phyloP scores from a whole-genome alignment of 35 echinoderm and acorn worm species.

The Eucidaris tribuloides region DNA sequence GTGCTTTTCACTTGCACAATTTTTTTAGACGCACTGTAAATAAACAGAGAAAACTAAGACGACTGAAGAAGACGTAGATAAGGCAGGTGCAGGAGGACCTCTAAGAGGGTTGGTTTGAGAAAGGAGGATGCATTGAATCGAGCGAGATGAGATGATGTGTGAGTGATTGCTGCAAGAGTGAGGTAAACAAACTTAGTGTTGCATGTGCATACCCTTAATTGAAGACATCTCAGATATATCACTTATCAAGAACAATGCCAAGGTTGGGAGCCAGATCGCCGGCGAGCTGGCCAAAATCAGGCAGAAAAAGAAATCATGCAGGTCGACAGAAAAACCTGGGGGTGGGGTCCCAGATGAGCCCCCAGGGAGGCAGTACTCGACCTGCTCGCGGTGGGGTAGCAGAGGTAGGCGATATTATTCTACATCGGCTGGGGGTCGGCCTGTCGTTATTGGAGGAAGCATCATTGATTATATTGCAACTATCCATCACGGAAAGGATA shows the following conservation, averaged over 20 bases:
- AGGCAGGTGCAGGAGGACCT: too few relatives aligned
- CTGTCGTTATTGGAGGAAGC: conserved; percentile 87
- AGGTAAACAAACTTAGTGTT: neutral
- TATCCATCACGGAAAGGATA: neutral
- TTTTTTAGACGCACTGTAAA: too few relatives aligned
- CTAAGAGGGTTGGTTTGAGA: too few relatives aligned
- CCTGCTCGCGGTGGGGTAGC: neutral
- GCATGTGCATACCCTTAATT: neutral
- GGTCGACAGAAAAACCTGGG: conserved; percentile 24
- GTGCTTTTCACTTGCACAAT: too few relatives aligned
- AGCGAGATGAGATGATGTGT: too few relatives aligned
- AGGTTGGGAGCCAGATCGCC: conserved; percentile 81
- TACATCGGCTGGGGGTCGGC: conserved; percentile 14
- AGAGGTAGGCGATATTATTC: conserved; percentile 1
- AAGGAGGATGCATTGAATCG: too few relatives aligned
- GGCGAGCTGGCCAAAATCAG: conserved; percentile 64
- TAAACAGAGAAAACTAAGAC: too few relatives aligned
- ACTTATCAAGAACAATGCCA: conserved; percentile 87
- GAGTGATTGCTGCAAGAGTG: too few relatives aligned
- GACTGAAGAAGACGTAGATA: too few relatives aligned
- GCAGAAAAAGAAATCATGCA: neutral
- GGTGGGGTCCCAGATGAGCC: neutral
- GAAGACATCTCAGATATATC: conserved; percentile 50
- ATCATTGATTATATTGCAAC: conserved; percentile 65
- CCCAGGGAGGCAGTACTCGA: neutral